A percentile compares a stretch with the other conserved stretches of the same genome.
phyloP scores from a whole-genome alignment of 2,888 invertebrate species.

The Parochlus steinenii region DNA sequence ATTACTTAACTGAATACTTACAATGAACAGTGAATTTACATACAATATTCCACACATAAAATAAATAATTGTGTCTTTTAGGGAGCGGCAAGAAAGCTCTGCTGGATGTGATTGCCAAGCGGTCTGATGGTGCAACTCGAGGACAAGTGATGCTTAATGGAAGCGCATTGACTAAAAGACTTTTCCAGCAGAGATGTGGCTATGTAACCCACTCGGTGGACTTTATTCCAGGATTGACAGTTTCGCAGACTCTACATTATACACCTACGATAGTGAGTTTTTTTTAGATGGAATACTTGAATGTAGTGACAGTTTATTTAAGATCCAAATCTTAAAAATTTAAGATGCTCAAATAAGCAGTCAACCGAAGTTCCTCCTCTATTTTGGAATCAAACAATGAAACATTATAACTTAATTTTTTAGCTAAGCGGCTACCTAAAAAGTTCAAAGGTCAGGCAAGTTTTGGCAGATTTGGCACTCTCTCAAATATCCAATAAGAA shows the following conservation, averaged over 20 bases:
- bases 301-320: too few relatives aligned
- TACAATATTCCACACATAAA: too few relatives aligned
- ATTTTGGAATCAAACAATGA: too few relatives aligned
- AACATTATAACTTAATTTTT: constrained; percentile 16
- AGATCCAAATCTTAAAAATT: too few relatives aligned
- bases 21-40: too few relatives aligned
- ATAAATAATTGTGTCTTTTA: constrained; percentile 26
- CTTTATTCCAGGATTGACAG: constrained; percentile 70
- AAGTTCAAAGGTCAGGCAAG: constrained; percentile 74
- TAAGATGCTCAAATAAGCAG: too few relatives aligned
- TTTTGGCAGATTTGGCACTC: constrained; percentile 83
- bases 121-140: constrained; percentile 51
- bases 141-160: constrained; percentile 85
- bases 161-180: constrained; percentile 58
- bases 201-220: constrained; percentile 78
- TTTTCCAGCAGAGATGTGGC: constrained; percentile 75
- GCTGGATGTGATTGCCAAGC: constrained; percentile 75
- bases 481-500: constrained; percentile 78
- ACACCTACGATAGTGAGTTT: constrained; percentile 55
- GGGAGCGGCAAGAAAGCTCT: constrained; percentile 91
- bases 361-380: too few relatives aligned
- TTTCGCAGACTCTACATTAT: constrained; percentile 68
- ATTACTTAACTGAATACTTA: too few relatives aligned
- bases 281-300: too few relatives aligned
- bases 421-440: constrained; percentile 60